These are phyloP conservation scores for Pogonognathellus flavescens DNA, from an alignment of 1,140 invertebrate species.

Conservation along the genomic window DNA sequence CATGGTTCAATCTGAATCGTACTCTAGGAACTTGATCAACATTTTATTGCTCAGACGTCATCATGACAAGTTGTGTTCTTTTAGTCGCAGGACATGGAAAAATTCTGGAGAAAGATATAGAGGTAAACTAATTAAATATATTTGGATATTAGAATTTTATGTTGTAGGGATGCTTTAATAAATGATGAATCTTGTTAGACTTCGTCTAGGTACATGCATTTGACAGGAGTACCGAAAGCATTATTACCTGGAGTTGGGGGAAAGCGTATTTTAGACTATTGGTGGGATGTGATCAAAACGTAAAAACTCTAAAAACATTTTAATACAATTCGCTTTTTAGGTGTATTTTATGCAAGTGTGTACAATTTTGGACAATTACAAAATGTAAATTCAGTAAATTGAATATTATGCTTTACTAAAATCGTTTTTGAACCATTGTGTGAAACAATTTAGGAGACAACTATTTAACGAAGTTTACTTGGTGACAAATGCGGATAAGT, in stretches of 20 bases:
- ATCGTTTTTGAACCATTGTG: no score
- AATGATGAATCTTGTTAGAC: background rate
- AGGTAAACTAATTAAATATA: background rate
- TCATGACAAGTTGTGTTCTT: slow-evolving; percentile 53
- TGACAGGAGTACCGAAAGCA: slow-evolving; percentile 51
- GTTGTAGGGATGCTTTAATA: background rate
- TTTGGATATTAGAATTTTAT: background rate
- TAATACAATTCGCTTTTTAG: no score
- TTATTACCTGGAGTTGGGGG: slow-evolving; percentile 48
- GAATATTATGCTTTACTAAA: no score
- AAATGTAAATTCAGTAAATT: no score
- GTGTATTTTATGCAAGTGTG: no score
- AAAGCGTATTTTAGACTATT: slow-evolving; percentile 55
- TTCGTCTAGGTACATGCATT: slow-evolving; percentile 21
- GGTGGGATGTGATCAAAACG: slow-evolving; percentile 56
- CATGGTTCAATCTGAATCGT: no score
- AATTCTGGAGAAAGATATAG: slow-evolving; percentile 49
- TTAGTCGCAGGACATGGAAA: slow-evolving; percentile 50
- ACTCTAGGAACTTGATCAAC: no score
- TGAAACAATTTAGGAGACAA: slow-evolving; percentile 68
- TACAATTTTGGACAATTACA: no score
- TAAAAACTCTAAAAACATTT: no score
- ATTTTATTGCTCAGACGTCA: no score
- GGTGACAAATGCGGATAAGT: slow-evolving; percentile 69
- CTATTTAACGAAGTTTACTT: slow-evolving; percentile 68